Evolutionary conservation across 2,113 vertebrate genomes (phyloP).

Genomic region (Anolis carolinensis): DNA sequence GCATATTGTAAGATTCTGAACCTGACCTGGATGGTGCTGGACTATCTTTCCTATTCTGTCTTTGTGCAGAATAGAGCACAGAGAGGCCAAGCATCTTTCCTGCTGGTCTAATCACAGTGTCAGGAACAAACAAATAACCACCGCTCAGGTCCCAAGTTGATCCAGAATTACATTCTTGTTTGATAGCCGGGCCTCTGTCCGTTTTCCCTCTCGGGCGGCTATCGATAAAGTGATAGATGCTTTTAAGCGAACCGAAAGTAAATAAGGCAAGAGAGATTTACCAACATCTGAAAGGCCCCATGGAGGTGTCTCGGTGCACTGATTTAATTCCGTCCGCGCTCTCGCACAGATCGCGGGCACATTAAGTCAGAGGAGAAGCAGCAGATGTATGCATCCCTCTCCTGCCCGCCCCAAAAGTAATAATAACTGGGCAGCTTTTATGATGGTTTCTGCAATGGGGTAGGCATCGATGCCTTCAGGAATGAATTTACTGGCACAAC

Average conservation of each 20-base stretch:
- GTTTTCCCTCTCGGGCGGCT: background rate
- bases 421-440: constrained; percentile 1
- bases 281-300: background rate
- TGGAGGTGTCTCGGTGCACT: background rate
- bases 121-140: background rate
- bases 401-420: background rate
- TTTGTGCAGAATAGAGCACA: background rate
- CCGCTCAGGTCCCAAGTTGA: background rate
- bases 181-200: background rate
- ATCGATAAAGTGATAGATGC: constrained; percentile 15
- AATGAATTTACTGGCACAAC: background rate
- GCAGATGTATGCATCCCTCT: background rate
- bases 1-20: background rate
- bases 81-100: background rate
- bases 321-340: background rate
- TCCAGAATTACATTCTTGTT: constrained; percentile 9
- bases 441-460: background rate
- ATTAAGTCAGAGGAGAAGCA: background rate
- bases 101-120: background rate
- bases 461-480: background rate
- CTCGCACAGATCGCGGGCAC: background rate
- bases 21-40: no score
- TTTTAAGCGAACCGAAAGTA: background rate
- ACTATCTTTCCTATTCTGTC: background rate
- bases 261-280: constrained; percentile 23